phyloP scores from a whole-genome alignment of 2,888 invertebrate species.

The Synanthedon andrenaeformis region DNA sequence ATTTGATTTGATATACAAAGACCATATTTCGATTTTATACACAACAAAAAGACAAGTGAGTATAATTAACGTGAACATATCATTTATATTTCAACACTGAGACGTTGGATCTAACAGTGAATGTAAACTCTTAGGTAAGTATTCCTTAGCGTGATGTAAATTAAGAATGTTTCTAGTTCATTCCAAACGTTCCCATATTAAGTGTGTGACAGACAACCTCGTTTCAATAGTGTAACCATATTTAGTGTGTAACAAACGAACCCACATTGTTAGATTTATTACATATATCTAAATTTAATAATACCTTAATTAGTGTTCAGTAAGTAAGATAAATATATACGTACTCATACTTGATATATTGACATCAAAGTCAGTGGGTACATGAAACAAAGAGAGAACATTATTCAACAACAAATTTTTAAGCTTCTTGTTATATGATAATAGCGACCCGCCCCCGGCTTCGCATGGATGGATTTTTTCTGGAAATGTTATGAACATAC shows the following conservation, averaged over 20 bases:
- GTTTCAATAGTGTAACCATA: slow-evolving; percentile 17
- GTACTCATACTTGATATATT: slow-evolving; percentile 55
- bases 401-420: background rate
- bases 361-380: slow-evolving; percentile 51
- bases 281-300: background rate
- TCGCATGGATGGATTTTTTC: no score
- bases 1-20: no score
- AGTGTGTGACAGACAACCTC: slow-evolving; percentile 13
- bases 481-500: no score
- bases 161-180: slow-evolving; percentile 22
- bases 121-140: slow-evolving; percentile 14
- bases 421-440: no score
- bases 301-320: background rate
- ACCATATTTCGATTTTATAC: background rate
- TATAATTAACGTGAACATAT: background rate
- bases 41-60: background rate
- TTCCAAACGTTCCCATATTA: slow-evolving; percentile 18
- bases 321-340: slow-evolving; percentile 21
- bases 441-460: no score
- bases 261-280: slow-evolving; percentile 3
- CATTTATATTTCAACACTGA: background rate
- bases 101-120: slow-evolving; percentile 11
- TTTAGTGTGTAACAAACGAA: slow-evolving; percentile 14
- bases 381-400: slow-evolving; percentile 56
- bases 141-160: slow-evolving; percentile 21